phyloP scores from a whole-genome alignment of 1,140 invertebrate genomes.

The Macrostomum lignano region DNA sequence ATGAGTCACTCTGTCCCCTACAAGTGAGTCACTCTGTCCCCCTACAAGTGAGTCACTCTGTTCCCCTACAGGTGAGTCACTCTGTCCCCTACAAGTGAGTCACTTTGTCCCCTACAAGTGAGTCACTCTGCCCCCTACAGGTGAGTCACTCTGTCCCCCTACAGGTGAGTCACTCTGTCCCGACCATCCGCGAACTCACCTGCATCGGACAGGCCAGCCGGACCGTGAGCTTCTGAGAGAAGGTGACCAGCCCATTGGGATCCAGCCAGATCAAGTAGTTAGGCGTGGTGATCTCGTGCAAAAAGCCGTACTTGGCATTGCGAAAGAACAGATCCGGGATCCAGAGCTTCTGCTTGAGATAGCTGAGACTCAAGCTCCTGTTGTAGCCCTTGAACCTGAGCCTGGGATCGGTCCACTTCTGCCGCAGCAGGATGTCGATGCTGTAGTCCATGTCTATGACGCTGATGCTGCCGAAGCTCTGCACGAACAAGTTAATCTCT shows the following conservation, averaged over 20 bases:
- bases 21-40: too few relatives aligned
- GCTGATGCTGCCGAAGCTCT: neutral
- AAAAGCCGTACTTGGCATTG: constrained; percentile 1
- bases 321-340: neutral
- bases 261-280: constrained; percentile 37
- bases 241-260: constrained; percentile 34
- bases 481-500: neutral
- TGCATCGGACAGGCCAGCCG: constrained; percentile 54
- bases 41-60: too few relatives aligned
- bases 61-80: too few relatives aligned
- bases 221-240: constrained; percentile 17
- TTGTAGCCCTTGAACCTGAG: constrained; percentile 8
- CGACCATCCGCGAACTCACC: too few relatives aligned
- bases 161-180: too few relatives aligned
- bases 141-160: too few relatives aligned
- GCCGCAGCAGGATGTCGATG: neutral
- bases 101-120: too few relatives aligned
- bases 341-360: constrained; percentile 4
- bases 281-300: constrained; percentile 30
- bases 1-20: too few relatives aligned
- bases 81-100: too few relatives aligned
- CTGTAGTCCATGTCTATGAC: neutral
- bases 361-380: neutral
- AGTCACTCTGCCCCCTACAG: too few relatives aligned
- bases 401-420: constrained; percentile 8